Base-by-base conservation (phyloP, 1,140 invertebrate genomes). In the Papilio machaon region DNA sequence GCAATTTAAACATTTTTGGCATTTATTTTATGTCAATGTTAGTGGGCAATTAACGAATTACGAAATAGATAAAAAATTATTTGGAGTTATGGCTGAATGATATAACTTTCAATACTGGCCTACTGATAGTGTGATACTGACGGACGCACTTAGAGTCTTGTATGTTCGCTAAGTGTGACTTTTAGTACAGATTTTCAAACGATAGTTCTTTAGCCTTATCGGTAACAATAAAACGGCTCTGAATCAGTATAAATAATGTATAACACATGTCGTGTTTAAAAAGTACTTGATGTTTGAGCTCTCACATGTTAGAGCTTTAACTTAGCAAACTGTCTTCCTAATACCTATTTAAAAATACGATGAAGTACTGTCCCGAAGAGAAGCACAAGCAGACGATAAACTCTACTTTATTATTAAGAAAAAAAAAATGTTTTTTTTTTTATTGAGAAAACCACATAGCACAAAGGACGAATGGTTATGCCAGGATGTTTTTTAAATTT, bases 11-110 rank as follows among this genome's bases (percentile, higher is more conserved):
- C 46, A 75, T 75, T 75, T 52, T 52, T 47, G 43, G 2, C 79
- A 73, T 49, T 64, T 19, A 82, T 74, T 77, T 77, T 80, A 75
- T 80, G 47, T 49, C 47, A 80, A 77, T 80, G 73, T 82, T 82
- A 77, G 76, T 80, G 75, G 70, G 73, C 77, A 49, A 79, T 79
- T 82, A 82, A 64, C 77, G 11, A 67, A 80, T 82, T 70, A 75
- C 46, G 23, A 17, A 75, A 52, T 52, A 7, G 11, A 47, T 75
- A 49, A 43, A 73, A 43, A 13, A 43, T 73, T 38, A 46, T 46
- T 8, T n/a, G n/a, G 43, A 46, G 17, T 46, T 74, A 74, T 74
- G 46, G n/a, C 8, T 74, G 19, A 46, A 38, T 76, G 19, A 30
- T 76, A 76, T 76, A 49, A 76, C 64, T 76, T 76, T 54, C 8